phyloP scores from a whole-genome alignment of 2,797 vertebrate genomes.

The Cottoperca gobio region DNA sequence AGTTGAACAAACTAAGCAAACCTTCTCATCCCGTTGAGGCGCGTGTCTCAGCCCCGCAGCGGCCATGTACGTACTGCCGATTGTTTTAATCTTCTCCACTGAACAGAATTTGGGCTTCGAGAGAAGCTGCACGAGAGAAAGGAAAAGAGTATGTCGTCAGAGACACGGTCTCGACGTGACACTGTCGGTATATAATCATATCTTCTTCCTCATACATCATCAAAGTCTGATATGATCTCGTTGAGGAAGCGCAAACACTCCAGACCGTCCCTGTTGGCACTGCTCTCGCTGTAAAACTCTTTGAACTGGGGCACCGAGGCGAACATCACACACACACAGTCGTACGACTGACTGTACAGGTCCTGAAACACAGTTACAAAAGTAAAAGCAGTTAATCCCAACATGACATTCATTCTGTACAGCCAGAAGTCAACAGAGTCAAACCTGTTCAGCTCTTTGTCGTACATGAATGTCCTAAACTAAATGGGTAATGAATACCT shows the following conservation, averaged over 20 bases:
- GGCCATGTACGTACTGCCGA: conserved; percentile 94
- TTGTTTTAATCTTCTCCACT: conserved; percentile 94
- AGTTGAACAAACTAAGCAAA: conserved; percentile 43
- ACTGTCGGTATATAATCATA: no score
- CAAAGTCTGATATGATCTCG: conserved; percentile 93
- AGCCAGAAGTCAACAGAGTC: background rate
- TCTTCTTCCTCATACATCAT: conserved; percentile 83
- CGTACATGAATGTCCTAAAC: background rate
- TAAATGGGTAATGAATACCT: conserved; percentile 75
- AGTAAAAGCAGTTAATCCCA: background rate
- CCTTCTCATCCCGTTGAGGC: conserved; percentile 83
- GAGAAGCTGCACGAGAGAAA: conserved; percentile 80
- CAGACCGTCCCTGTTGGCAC: conserved; percentile 87
- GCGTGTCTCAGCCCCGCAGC: conserved; percentile 87
- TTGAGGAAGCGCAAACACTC: conserved; percentile 94
- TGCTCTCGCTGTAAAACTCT: conserved; percentile 92
- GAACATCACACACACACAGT: conserved; percentile 92
- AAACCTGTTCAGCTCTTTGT: background rate
- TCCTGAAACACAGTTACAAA: conserved; percentile 81
- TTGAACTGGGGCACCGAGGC: conserved; percentile 93
- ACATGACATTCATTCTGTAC: background rate
- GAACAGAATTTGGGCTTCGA: conserved; percentile 91
- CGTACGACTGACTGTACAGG: conserved; percentile 91
- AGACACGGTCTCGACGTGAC: background rate
- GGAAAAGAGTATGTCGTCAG: background rate